Evolutionary conservation across 2,113 vertebrate genomes (phyloP), one percentile per base, ranked within the genome.

Genomic region (Cranoglanis bouderius): DNA sequence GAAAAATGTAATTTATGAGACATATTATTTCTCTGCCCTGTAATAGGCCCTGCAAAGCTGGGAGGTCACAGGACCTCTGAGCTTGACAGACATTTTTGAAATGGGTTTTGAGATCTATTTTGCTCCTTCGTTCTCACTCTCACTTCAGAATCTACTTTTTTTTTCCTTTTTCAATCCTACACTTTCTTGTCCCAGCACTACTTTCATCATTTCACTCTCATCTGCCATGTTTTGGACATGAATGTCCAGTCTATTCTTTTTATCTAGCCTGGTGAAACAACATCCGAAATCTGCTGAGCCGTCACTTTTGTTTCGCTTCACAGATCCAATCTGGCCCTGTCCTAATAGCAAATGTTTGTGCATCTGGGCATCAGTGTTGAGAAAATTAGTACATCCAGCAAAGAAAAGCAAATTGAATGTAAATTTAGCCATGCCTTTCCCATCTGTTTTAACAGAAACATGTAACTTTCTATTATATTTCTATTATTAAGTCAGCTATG

Each of bases 11-110:
- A 82, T 51, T 82, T 81, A 67, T 82, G 61, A 65, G 32, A 21
- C n/a, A 53, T 67, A 87, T 88, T 65, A 88, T 51, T 67, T 55
- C 19, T 82, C 40, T 82, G 63, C 51, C 51, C 78, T 70, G 49
- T 74, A 85, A 85, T 80, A 51, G 49, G 32, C 29, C 21, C 32
- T 65, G 72, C 46, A 51, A 78, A 21, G 32, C 61, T 63, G 78
- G 6, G 18, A 59, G 75, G 38, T 74, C 84, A 29, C 78, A 55
- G 86, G 61, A 86, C 77, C 29, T 29, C 63, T 59, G 61, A 80
- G 10, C 35, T 57, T 82, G 88, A 74, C 29, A 46, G 49, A 19
- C 75, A 29, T 89, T 70, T 57, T n/a, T 55, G 32, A 74, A 67
- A 72, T 72, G 24, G 32, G 19, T 74, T 85, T 49, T 5, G 32